A percentile compares a stretch with the other conserved stretches of the same genome.
Conservation (phyloP, 2,888 invertebrate species). For the Oscheius myriophilus region DNA sequence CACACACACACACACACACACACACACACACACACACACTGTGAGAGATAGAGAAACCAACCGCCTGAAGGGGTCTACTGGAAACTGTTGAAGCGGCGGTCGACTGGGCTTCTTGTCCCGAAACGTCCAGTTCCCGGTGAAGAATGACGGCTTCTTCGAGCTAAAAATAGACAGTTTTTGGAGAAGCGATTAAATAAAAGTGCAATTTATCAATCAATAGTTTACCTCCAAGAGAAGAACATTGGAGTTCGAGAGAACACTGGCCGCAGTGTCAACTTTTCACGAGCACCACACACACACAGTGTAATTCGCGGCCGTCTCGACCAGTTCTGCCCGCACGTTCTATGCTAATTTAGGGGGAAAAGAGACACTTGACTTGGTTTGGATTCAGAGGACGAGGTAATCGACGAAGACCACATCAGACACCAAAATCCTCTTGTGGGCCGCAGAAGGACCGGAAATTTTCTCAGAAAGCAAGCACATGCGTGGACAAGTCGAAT, state of each 20-base stretch:
- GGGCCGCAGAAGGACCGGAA: neutral
- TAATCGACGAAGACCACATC: neutral
- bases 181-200: neutral
- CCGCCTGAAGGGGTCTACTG: constrained; percentile 10
- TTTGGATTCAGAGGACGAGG: too few relatives aligned
- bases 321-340: too few relatives aligned
- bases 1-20: too few relatives aligned
- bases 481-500: constrained; percentile 1
- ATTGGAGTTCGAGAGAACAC: neutral
- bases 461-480: constrained; percentile 5
- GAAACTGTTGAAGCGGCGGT: constrained; percentile 17
- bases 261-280: constrained; percentile 24
- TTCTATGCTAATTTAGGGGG: too few relatives aligned
- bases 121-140: constrained; percentile 55
- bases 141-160: constrained; percentile 52
- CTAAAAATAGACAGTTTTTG: constrained; percentile 23
- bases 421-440: neutral
- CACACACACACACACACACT: too few relatives aligned
- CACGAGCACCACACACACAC: constrained; percentile 5
- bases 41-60: too few relatives aligned
- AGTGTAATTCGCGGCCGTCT: constrained; percentile 17
- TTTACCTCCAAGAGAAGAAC: neutral
- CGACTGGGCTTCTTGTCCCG: constrained; percentile 42
- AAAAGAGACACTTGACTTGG: too few relatives aligned
- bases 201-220: neutral